A percentile compares a stretch with the other conserved stretches of the same genome.
phyloP scores from a whole-genome alignment of 2,888 invertebrate species.

The Drosophila anceps region DNA sequence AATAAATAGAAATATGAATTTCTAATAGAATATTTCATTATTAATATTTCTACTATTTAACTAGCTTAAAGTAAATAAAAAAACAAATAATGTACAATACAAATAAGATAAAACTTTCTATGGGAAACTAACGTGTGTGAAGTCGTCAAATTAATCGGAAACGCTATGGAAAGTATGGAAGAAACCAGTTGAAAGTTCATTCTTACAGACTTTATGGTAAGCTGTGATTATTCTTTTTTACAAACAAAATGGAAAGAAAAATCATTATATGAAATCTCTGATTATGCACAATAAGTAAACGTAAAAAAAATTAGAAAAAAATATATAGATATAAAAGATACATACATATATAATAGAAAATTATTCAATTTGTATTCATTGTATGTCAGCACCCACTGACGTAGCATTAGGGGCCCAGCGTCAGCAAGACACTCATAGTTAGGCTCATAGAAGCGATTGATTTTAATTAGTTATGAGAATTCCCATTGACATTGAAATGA shows the following conservation, averaged over 20 bases:
- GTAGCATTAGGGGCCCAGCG: not conserved
- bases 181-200: not conserved
- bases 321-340: not conserved
- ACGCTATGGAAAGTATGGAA: not conserved
- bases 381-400: not conserved
- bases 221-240: too few relatives aligned
- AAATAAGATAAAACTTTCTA: constrained; percentile 19
- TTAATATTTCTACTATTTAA: constrained; percentile 1
- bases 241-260: too few relatives aligned
- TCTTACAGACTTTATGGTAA: not conserved
- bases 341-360: not conserved
- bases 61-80: not conserved
- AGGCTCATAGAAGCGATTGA: not conserved
- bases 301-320: too few relatives aligned
- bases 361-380: constrained; percentile 1
- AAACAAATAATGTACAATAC: constrained; percentile 43
- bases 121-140: not conserved
- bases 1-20: not conserved
- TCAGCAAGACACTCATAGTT: not conserved
- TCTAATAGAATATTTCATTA: constrained; percentile 20
- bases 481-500: too few relatives aligned
- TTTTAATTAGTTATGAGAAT: not conserved
- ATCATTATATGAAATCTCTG: too few relatives aligned
- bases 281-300: too few relatives aligned
- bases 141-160: not conserved